Base-by-base conservation (phyloP, 2,888 invertebrate genomes). In the Polylopha cassiicola region DNA sequence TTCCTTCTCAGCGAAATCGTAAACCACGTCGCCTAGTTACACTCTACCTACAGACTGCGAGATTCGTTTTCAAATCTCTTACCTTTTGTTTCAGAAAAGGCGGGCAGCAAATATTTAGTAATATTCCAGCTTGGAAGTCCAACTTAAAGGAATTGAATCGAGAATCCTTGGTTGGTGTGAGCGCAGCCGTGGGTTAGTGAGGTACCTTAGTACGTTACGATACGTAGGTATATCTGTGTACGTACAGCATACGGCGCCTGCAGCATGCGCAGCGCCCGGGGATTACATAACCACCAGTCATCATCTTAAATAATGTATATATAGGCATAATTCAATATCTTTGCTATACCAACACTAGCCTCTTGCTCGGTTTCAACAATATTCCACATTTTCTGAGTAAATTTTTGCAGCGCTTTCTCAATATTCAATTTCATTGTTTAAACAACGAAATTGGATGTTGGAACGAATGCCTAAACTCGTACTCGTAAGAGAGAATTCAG, bases 371-470 rank as follows among this genome's bases (percentile, higher is more conserved):
- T 38, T 33, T 36, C 32, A 18, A 53, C 57, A 58, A 54, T 53
- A 57, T 64, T 57, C 58, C 56, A 61, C 60, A 58, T 58, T 61
- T 55, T 51, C 47, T 39, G 53, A 71, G 66, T 61, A 53, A 61
- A 72, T 63, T 70, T 64, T 68, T 71, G 62, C 71, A 65, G 66
- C 46, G 62, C 58, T 65, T 65, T 69, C 63, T 70, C 70, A 67
- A 73, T 72, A 68, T 77, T 72, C 71, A 65, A 77, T 76, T 67
- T 58, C 64, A 51, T 69, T 75, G 65, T 75, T 75, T 73, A 71
- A 78, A 75, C 73, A 72, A 72, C 61, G 67, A 66, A 71, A 77
- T 76, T 74, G 71, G 66, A 77, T 68, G 65, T 48, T 53, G 55
- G 49, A 58, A 55, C 56, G 48, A 58, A 62, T 57, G 55, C 59